Base-by-base conservation (phyloP, 2,113 vertebrate genomes). In the Chloropsis cyanopogon region DNA sequence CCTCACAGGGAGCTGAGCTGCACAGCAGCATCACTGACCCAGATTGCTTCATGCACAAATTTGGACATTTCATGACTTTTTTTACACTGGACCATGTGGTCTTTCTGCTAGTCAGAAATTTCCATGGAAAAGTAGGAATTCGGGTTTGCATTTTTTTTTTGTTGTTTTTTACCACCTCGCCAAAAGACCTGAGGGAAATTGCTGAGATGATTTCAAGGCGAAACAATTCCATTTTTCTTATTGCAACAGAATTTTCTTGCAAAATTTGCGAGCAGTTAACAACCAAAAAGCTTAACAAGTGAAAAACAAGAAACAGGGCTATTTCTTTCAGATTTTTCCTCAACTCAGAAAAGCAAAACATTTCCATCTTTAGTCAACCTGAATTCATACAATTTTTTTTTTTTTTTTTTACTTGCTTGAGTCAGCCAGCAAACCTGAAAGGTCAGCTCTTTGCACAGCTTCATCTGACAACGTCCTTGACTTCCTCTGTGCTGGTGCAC, bases 211-310 rank as follows among this genome's bases (percentile, higher is more conserved):
- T 88, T 95, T 95, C 69, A 57, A 93, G 72, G 23, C 31, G 22
- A 72, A 94, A 50, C 23, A 66, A 90, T 93, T 70, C 79, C 47
- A 81, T 86, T 86, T 94, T 63, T 69, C 54, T 64, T 14, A 84
- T 91, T 88, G 88, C 73, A 70, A 95, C 72, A 91, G 77, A 83
- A 89, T 82, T 89, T 89, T 68, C 50, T 93, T 86, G 86, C 86
- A 83, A 93, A 95, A 88, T 83, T 78, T 63, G 64, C 2, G 8
- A 70, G 66, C 82, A 41, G 63, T 22, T 79, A 93, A 25, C 65
- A 79, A 79, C 15, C 17, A 37, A 90, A 90, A 76, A 52, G 20
- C 42, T 86, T 68, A 33, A n/a, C 39, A 73, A 94, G 44, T 75
- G 2, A 59, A 85, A 89, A 42, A 42, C 41, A 82, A 85, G 59